These are phyloP conservation scores for Cryptotermes secundus DNA, from an alignment of 1,140 invertebrate genomes.

Conservation along the genomic window DNA sequence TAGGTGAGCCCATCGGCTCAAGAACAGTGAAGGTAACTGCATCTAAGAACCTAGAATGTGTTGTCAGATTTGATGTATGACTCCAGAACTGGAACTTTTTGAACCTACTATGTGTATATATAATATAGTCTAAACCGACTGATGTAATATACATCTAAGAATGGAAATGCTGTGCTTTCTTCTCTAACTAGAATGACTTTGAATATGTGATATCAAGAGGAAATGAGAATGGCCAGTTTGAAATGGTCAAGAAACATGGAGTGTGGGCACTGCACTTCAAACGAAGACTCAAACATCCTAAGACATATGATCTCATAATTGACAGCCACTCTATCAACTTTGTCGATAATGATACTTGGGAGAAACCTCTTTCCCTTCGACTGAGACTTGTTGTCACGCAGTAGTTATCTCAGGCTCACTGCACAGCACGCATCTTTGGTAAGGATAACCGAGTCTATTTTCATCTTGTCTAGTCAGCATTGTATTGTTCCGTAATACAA, in stretches of 20 bases:
- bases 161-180: background rate
- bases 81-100: too few relatives aligned
- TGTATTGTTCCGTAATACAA: too few relatives aligned
- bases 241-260: conserved; percentile 62
- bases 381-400: conserved; percentile 53
- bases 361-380: conserved; percentile 56
- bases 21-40: too few relatives aligned
- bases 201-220: conserved; percentile 65
- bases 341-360: conserved; percentile 44
- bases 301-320: conserved; percentile 59
- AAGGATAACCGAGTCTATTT: background rate
- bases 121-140: too few relatives aligned
- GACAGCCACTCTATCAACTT: conserved; percentile 50
- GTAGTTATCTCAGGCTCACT: conserved; percentile 36
- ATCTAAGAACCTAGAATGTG: too few relatives aligned
- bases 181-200: conserved; percentile 55
- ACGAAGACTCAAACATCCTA: conserved; percentile 55
- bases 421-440: background rate
- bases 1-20: too few relatives aligned
- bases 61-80: too few relatives aligned
- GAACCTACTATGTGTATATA: too few relatives aligned
- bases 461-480: too few relatives aligned
- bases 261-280: conserved; percentile 65
- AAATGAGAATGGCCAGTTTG: conserved; percentile 64
- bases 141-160: background rate